Percentiles rank a stretch among this genome's conserved stretches.
Evolutionary conservation across 2,888 invertebrate genomes (phyloP).

Genomic region (Caenorhabditis sp.): DNA sequence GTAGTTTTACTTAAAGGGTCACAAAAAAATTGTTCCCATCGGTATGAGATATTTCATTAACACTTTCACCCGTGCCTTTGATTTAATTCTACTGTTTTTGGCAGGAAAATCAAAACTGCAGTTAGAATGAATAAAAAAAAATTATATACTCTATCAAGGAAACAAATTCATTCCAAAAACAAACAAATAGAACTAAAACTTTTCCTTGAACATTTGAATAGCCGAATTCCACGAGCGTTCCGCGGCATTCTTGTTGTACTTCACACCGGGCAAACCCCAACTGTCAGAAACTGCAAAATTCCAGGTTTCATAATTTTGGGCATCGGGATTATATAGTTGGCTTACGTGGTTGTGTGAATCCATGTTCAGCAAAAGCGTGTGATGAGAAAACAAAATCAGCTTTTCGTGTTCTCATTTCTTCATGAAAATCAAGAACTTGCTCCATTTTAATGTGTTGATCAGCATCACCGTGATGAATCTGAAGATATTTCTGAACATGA

Average conservation of each 20-base stretch:
- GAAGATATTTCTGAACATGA: slow-evolving; percentile 19
- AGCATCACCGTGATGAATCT: slow-evolving; percentile 59
- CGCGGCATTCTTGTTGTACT: slow-evolving; percentile 49
- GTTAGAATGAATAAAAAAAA: no score
- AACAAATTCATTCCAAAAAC: no score
- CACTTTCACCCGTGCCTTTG: no score
- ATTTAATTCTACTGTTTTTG: no score
- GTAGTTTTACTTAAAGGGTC: no score
- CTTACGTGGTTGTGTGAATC: slow-evolving; percentile 53
- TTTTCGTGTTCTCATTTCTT: slow-evolving; percentile 55
- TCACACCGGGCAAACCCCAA: slow-evolving; percentile 38
- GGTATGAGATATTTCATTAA: no score
- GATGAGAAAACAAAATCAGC: slow-evolving; percentile 59
- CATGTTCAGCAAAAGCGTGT: slow-evolving; percentile 60
- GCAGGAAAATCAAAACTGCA: no score
- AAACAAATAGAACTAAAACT: no score
- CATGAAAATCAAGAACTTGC: slow-evolving; percentile 44
- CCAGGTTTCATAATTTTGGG: background rate
- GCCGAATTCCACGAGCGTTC: slow-evolving; percentile 50
- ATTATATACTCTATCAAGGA: no score
- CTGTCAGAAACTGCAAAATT: slow-evolving; percentile 25
- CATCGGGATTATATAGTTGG: no score
- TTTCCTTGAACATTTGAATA: slow-evolving; percentile 38
- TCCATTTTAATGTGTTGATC: slow-evolving; percentile 55
- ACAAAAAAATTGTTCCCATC: no score